Evolutionary conservation across 2,113 vertebrate species (phyloP).

Genomic region (Mystacornis crossleyi): DNA sequence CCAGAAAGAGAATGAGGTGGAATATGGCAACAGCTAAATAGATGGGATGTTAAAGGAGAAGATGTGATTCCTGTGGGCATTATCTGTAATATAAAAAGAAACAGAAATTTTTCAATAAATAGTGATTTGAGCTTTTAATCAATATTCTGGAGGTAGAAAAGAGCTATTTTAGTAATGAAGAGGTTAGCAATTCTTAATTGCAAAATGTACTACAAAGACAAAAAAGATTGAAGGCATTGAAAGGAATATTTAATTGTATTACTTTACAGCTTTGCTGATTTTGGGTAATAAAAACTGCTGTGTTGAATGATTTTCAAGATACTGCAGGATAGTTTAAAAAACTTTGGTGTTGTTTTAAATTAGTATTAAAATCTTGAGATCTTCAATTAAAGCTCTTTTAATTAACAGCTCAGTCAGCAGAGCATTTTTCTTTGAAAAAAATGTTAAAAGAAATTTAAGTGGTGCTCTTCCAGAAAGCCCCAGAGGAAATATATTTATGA

Average conservation of each 20-base stretch:
- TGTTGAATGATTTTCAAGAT: background rate
- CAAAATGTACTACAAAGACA: background rate
- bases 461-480: background rate
- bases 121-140: background rate
- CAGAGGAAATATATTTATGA: background rate
- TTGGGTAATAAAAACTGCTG: background rate
- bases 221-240: background rate
- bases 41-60: background rate
- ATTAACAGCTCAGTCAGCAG: background rate
- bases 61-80: background rate
- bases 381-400: background rate
- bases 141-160: background rate
- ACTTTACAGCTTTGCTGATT: background rate
- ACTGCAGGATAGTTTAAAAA: background rate
- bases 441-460: background rate
- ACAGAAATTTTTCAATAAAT: background rate
- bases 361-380: background rate
- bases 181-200: background rate
- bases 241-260: background rate
- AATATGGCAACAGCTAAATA: background rate
- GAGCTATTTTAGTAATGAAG: background rate
- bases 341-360: background rate
- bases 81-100: conserved; percentile 2
- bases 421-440: background rate
- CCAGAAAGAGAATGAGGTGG: background rate